Evolutionary conservation across 2,113 vertebrate species (phyloP).

Genomic region (Paracanthobrama guichenoti): DNA sequence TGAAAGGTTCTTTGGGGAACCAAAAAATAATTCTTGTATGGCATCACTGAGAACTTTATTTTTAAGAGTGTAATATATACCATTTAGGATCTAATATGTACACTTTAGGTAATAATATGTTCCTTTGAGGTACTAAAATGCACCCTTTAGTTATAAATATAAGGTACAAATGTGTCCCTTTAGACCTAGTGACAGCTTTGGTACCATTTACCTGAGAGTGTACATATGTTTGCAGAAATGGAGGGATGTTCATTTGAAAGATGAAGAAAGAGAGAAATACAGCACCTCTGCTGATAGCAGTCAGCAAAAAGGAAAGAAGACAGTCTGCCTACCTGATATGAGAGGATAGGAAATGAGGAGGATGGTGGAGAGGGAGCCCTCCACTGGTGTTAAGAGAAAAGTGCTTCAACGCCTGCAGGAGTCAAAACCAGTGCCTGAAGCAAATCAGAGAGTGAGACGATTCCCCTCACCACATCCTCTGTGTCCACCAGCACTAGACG

Average conservation of each 20-base stretch:
- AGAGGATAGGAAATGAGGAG: conserved; percentile 23
- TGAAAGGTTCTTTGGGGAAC: no score
- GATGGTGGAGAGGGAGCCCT: conserved; percentile 20
- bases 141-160: not conserved
- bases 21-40: no score
- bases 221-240: not conserved
- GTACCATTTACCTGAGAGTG: not conserved
- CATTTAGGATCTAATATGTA: not conserved
- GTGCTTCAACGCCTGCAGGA: conserved; percentile 94
- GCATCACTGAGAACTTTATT: no score
- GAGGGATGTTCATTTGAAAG: not conserved
- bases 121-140: not conserved
- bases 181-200: not conserved
- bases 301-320: not conserved
- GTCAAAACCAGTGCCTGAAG: conserved; percentile 94
- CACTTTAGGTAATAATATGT: not conserved
- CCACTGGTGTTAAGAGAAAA: conserved; percentile 79
- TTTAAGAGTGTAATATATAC: not conserved
- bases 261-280: not conserved
- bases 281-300: not conserved
- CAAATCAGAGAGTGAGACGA: conserved; percentile 95
- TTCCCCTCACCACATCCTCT: conserved; percentile 83
- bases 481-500: conserved; percentile 91
- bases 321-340: conserved; percentile 28
- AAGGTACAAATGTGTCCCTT: not conserved